Conservation (phyloP, 2,888 invertebrate genomes). For the Syrphus vitripennis region DNA sequence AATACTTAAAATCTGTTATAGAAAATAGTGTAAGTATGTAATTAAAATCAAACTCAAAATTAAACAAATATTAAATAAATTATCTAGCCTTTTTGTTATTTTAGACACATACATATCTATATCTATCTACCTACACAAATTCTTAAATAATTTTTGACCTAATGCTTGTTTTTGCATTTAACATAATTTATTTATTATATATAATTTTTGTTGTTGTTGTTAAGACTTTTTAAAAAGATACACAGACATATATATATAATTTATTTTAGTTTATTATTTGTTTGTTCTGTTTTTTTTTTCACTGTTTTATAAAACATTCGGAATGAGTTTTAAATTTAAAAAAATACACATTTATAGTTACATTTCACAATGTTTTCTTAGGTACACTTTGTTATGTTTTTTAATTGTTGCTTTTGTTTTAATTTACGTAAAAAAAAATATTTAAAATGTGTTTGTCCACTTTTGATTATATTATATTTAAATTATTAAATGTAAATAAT, state of each 20-base stretch:
- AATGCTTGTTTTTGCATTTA: background rate
- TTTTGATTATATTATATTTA: background rate
- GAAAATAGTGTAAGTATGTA: conserved; percentile 10
- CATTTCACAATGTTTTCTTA: conserved; percentile 29
- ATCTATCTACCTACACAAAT: conserved; percentile 54
- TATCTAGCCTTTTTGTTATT: conserved; percentile 51
- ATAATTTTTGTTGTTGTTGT: conserved; percentile 37
- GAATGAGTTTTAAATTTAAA: conserved; percentile 56
- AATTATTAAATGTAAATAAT: background rate
- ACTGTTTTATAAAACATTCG: conserved; percentile 36
- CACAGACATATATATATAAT: conserved; percentile 17
- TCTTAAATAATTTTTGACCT: conserved; percentile 35
- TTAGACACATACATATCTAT: conserved; percentile 42
- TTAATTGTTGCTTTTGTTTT: conserved; percentile 41
- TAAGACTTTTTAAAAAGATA: conserved; percentile 31
- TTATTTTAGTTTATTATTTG: background rate
- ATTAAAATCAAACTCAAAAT: background rate
- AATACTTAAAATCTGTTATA: too few relatives aligned
- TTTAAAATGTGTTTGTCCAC: conserved; percentile 17
- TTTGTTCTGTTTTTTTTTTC: background rate
- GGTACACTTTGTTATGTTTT: conserved; percentile 29
- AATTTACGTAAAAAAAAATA: conserved; percentile 5
- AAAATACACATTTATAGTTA: conserved; percentile 42
- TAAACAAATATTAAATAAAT: background rate
- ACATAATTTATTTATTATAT: conserved; percentile 10